Percentiles rank a stretch among this genome's conserved stretches.
These are phyloP conservation scores for Drosophila chauvacae DNA, from an alignment of 1,140 invertebrate genomes.

Conservation along the genomic window DNA sequence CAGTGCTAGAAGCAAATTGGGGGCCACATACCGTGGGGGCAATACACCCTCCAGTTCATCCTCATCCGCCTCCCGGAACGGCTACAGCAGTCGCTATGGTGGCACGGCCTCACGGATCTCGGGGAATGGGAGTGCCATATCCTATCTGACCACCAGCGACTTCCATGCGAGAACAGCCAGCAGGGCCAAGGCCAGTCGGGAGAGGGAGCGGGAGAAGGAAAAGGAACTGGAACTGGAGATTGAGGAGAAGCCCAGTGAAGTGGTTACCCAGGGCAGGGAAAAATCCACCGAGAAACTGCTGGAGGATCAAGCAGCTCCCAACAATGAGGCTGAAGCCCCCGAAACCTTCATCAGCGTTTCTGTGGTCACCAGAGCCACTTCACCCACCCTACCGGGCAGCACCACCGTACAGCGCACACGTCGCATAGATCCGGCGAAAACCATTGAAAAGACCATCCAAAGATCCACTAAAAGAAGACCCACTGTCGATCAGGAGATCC, in stretches of 20 bases:
- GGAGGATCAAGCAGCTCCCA: not conserved
- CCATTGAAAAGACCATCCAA: slow-evolving; percentile 88
- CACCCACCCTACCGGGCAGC: slow-evolving; percentile 89
- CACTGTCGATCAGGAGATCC: slow-evolving; percentile 88
- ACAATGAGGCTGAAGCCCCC: slow-evolving; percentile 8
- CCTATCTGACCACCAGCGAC: slow-evolving; percentile 79
- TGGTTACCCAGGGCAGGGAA: slow-evolving; percentile 17
- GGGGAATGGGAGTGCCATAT: slow-evolving; percentile 57
- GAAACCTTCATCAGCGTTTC: slow-evolving; percentile 86
- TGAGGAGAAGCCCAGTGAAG: not conserved
- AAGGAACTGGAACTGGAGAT: slow-evolving; percentile 16
- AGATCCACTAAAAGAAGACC: slow-evolving; percentile 86
- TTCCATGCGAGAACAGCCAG: slow-evolving; percentile 75
- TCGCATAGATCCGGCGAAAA: slow-evolving; percentile 89
- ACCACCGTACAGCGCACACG: slow-evolving; percentile 87
- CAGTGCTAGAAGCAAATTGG: slow-evolving; percentile 57
- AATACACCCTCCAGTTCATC: slow-evolving; percentile 26
- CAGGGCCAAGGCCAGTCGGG: slow-evolving; percentile 62
- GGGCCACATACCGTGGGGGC: slow-evolving; percentile 46
- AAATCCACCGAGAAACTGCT: slow-evolving; percentile 2
- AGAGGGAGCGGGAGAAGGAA: slow-evolving; percentile 65
- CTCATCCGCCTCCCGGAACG: slow-evolving; percentile 35
- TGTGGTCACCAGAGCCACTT: slow-evolving; percentile 90
- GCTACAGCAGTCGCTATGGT: slow-evolving; percentile 63
- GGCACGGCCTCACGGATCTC: slow-evolving; percentile 18